Conservation (phyloP, 2,797 vertebrate genomes). For the Micromesistius poutassou region DNA sequence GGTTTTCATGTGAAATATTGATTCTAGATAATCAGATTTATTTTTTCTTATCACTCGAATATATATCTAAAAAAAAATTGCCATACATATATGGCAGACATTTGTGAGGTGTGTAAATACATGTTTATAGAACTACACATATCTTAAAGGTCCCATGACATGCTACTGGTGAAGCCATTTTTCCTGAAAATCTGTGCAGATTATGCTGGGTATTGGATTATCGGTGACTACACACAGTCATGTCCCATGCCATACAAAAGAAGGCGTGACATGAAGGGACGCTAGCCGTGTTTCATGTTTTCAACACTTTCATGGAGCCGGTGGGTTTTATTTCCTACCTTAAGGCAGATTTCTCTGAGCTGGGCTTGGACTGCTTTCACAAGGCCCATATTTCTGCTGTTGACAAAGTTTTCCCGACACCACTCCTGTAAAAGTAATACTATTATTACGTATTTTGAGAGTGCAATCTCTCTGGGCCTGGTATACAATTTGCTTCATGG, state of each 20-base stretch:
- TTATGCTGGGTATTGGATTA: neutral
- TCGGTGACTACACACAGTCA: too few relatives aligned
- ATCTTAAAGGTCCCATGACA: too few relatives aligned
- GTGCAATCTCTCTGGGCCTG: neutral
- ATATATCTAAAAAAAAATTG: too few relatives aligned
- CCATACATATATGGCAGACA: neutral
- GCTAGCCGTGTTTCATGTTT: neutral
- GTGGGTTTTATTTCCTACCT: slow-evolving; percentile 71
- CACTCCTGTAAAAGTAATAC: slow-evolving; percentile 77
- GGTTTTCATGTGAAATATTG: neutral
- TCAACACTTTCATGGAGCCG: neutral
- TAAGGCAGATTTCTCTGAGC: slow-evolving; percentile 90
- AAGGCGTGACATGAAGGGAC: neutral
- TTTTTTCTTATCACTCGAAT: too few relatives aligned
- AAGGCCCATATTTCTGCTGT: slow-evolving; percentile 90
- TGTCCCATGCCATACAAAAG: neutral
- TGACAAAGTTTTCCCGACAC: slow-evolving; percentile 96
- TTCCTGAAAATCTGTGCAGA: neutral
- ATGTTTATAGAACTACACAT: neutral
- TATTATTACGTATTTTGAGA: neutral
- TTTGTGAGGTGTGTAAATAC: too few relatives aligned
- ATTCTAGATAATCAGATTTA: neutral
- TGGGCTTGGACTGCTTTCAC: slow-evolving; percentile 88
- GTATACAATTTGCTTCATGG: neutral
- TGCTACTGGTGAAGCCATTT: neutral